Base-by-base conservation (phyloP, 2,797 vertebrate species). In the Sphenopsis melanotis region DNA sequence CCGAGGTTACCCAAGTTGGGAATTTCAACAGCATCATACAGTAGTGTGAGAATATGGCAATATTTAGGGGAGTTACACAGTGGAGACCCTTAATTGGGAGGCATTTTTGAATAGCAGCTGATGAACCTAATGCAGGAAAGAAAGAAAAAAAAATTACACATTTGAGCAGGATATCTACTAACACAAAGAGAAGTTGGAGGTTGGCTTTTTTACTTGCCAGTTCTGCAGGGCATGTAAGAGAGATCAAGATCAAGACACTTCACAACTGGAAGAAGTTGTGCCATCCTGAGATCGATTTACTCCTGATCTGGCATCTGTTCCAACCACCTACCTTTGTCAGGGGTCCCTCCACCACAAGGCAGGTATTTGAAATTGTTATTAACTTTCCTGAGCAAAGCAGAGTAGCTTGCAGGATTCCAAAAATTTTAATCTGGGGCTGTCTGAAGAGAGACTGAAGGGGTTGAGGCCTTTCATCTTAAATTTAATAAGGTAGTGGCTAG, bases 401-500 rank as follows among this genome's bases (percentile, higher is more conserved):
- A 69, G 55, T 4, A 66, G 69, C 72, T 91, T 32, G 34, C 34
- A 95, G 82, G 65, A 87, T 75, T 78, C 53, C 0, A 6, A 79
- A 78, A 86, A 69, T 69, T 89, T 90, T 69, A 87, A 90, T 90
- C 79, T 63, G 56, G 64, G 27, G 18, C 82, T 79, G 72, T 90
- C 87, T 90, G 85, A 69, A 83, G 79, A 76, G 76, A 90, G 42
- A 81, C 87, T 79, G 83, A 77, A 91, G 55, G 57, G 63, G 42
- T 39, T 81, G 76, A 91, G 61, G 72, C 91, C 92, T 97, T 97
- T 96, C 87, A 95, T 95, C 92, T 96, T 75, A 26, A 92, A 85
- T 85, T 90, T 95, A 97, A 94, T 95, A 94, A 95, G 94, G 90
- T 2, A 75, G 93, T 61, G 92, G 95, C 91, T 89, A 47, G 69